Evolutionary conservation across 53 echinoderm and acorn worm genomes (phyloP).

Genomic region (Echinarachnius parma): DNA sequence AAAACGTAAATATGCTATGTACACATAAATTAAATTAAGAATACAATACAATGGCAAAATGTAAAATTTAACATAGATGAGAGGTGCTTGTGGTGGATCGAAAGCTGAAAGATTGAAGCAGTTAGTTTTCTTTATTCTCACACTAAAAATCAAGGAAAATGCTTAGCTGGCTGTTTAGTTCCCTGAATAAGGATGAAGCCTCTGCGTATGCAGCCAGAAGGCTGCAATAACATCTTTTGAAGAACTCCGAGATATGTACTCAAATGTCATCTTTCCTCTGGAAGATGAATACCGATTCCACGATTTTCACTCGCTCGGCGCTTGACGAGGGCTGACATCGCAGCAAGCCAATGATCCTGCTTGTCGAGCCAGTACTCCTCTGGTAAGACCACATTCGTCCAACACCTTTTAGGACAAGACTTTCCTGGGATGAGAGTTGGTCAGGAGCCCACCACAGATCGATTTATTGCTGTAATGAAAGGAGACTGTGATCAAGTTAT

Average conservation of each 20-base stretch:
- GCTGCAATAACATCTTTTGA: conserved; percentile 65
- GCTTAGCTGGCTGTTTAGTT: conserved; percentile 97
- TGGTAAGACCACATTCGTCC: conserved; percentile 95
- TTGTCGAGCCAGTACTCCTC: conserved; percentile 97
- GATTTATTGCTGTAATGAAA: conserved; percentile 90
- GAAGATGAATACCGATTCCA: conserved; percentile 86
- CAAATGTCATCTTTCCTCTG: conserved; percentile 66
- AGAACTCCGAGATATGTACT: conserved; percentile 80
- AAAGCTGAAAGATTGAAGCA: too few relatives aligned
- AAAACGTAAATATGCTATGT: too few relatives aligned
- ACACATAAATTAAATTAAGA: too few relatives aligned
- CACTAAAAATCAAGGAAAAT: too few relatives aligned
- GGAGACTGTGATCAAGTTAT: conserved; percentile 79
- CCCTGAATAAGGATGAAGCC: conserved; percentile 73
- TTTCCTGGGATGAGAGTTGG: conserved; percentile 96
- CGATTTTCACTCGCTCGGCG: conserved; percentile 86
- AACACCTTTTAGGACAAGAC: conserved; percentile 84
- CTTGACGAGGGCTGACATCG: conserved; percentile 81
- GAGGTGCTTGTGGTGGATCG: too few relatives aligned
- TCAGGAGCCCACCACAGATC: conserved; percentile 89
- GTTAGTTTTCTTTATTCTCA: too few relatives aligned
- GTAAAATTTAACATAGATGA: too few relatives aligned
- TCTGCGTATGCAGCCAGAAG: conserved; percentile 79
- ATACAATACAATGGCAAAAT: too few relatives aligned
- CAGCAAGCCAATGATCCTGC: conserved; percentile 87